These are phyloP conservation scores for Sapayoa aenigma DNA, from an alignment of 2,113 vertebrate genomes.

Conservation along the genomic window DNA sequence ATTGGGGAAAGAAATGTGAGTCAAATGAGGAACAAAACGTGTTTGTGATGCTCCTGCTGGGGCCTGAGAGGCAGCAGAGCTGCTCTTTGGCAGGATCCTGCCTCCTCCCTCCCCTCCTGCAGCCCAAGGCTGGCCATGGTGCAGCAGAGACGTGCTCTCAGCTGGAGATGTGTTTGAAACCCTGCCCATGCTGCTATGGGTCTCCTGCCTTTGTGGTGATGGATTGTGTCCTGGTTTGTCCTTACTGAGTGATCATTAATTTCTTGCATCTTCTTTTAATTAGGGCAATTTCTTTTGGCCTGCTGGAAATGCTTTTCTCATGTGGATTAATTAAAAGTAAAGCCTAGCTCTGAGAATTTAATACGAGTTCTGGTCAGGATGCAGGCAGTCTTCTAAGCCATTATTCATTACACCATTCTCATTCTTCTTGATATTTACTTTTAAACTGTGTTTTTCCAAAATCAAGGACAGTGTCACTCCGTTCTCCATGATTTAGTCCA, in stretches of 20 bases:
- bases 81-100: neutral
- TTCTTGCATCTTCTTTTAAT: constrained; percentile 37
- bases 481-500: neutral
- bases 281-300: neutral
- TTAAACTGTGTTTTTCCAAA: neutral
- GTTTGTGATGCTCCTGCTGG: neutral
- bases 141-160: neutral
- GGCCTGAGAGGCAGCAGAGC: neutral
- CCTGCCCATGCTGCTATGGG: rapidly evolving
- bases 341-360: neutral
- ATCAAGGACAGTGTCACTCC: neutral
- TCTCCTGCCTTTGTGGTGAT: neutral
- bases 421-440: neutral
- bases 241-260: neutral
- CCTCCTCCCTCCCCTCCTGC: neutral
- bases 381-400: neutral
- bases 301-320: neutral
- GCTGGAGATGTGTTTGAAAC: neutral
- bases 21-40: neutral
- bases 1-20: neutral
- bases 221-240: neutral
- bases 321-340: constrained; percentile 2
- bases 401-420: neutral
- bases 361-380: neutral
- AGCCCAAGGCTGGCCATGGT: neutral